phyloP scores from a whole-genome alignment of 2,888 invertebrate species.

The Leptinotarsa peninsularis region DNA sequence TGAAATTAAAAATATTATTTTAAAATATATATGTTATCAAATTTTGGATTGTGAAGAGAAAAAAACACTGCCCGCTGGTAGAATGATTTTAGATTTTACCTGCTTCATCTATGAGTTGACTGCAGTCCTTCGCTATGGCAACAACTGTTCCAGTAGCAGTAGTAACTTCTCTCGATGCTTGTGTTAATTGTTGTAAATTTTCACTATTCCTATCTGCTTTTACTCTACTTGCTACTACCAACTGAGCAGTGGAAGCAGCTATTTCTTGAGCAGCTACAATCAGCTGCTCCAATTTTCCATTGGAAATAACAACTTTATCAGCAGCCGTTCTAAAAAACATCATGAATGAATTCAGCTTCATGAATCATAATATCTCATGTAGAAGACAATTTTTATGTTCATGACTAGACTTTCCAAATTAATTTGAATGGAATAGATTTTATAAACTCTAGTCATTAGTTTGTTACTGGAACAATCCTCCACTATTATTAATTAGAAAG shows the following conservation, averaged over 20 bases:
- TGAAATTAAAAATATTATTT: conserved; percentile 54
- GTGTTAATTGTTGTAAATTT: conserved; percentile 83
- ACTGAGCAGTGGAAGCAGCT: conserved; percentile 94
- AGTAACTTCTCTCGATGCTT: conserved; percentile 90
- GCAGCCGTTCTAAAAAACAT: conserved; percentile 80
- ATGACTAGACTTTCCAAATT: conserved; percentile 7
- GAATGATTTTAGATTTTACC: conserved; percentile 66
- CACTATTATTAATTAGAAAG: no score
- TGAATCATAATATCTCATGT: no score
- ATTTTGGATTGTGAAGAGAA: background rate
- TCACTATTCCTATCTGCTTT: conserved; percentile 89
- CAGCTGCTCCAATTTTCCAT: conserved; percentile 91
- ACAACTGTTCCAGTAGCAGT: conserved; percentile 81
- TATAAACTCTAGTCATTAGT: no score
- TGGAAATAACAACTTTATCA: conserved; percentile 87
- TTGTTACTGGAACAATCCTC: no score
- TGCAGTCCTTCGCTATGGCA: conserved; percentile 91
- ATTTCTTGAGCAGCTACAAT: conserved; percentile 98
- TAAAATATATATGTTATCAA: background rate
- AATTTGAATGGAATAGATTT: background rate
- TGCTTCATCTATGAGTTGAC: conserved; percentile 85
- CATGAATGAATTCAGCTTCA: no score
- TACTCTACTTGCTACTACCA: conserved; percentile 96
- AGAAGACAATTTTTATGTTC: conserved; percentile 12
- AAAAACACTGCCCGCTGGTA: background rate